Evolutionary conservation across 2,888 invertebrate genomes (phyloP).

Genomic region (Coelogynopora nodosa): DNA sequence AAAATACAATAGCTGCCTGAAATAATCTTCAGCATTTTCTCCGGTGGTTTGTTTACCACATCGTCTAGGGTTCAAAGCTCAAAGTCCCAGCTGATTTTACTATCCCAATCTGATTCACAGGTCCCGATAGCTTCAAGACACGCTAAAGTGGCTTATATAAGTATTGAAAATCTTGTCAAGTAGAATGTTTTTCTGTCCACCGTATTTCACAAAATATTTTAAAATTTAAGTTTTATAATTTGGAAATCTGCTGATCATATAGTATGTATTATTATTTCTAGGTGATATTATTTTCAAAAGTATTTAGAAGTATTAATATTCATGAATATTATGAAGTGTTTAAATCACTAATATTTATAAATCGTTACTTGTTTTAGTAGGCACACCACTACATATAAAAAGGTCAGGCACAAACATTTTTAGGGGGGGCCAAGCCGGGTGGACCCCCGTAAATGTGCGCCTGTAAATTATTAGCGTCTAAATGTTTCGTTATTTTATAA

Average conservation of each 20-base stretch:
- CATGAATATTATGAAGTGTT: background rate
- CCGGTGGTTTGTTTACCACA: background rate
- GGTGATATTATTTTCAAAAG: no score
- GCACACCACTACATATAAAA: background rate
- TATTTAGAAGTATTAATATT: no score
- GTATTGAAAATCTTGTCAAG: background rate
- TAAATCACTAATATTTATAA: background rate
- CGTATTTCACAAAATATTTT: background rate
- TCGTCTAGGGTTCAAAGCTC: background rate
- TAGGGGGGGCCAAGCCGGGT: no score
- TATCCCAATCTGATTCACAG: background rate
- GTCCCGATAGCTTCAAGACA: background rate
- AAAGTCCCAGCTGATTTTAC: background rate
- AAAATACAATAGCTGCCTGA: background rate
- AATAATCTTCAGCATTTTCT: background rate
- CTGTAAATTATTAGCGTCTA: no score
- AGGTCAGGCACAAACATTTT: background rate
- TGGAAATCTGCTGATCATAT: background rate
- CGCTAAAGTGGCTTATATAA: background rate
- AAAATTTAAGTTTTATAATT: background rate
- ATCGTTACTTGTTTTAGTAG: background rate
- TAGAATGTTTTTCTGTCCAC: background rate
- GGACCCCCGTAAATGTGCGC: no score
- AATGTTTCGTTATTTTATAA: no score
- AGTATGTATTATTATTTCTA: no score